Base-by-base conservation (phyloP, 2,797 vertebrate species). In the Clangula hyemalis region DNA sequence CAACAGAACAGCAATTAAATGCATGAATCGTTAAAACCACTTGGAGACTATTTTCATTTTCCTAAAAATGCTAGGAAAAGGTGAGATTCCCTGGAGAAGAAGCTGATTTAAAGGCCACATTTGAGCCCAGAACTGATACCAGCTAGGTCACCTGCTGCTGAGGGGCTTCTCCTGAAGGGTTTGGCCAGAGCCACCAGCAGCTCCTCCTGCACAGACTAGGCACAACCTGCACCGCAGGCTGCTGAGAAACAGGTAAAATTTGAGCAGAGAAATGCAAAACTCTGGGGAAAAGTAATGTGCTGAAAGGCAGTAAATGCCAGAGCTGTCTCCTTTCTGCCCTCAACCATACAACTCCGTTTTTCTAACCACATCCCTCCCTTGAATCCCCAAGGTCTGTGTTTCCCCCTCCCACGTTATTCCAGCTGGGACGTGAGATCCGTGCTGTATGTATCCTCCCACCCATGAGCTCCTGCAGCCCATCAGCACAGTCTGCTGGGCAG, bases 11-110 rank as follows among this genome's bases (percentile, higher is more conserved):
- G 34, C 72, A 80, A 11, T n/a, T 34, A 58, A 87, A 76, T 0
- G 4, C 10, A 22, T 0, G 0, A 34, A n/a, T 43, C 1, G 2
- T 13, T 39, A 58, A 28, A 94, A 74, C 43, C 47, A 61, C 73
- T 68, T 32, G 15, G 28, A 51, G 18, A 58, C 38, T 45, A 13
- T 6, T 72, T 90, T 64, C 27, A 22, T 69, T 78, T 32, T 85
- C 47, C 56, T 58, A 56, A 71, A 93, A 71, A 27, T 18, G 10
- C 30, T 56, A 80, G 30, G n/a, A 64, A 82, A 89, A 85, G 32
- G 56, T 70, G 60, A 32, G 17, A 11, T 72, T 72, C 41, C 28
- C 70, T n/a, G 17, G 51, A 56, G 20, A n/a, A 11, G 51, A 41
- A 56, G 20, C 16, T 56, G 36, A 18, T 30, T 39, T 28, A 30